These are phyloP conservation scores for Serrognathus titanus DNA, from an alignment of 2,888 invertebrate species.

Conservation along the genomic window DNA sequence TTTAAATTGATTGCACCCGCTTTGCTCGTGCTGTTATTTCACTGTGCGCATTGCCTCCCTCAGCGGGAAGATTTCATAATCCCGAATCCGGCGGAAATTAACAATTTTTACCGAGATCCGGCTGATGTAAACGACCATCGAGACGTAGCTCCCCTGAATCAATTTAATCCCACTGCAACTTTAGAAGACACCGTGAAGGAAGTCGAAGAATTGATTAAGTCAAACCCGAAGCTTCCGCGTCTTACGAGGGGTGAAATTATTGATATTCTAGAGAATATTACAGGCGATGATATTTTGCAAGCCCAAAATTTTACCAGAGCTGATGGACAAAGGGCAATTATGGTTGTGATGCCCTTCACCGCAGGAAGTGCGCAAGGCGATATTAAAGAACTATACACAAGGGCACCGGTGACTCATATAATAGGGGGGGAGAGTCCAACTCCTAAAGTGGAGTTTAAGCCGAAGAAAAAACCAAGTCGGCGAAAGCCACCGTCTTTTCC, in stretches of 20 bases:
- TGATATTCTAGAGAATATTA: slow-evolving; percentile 64
- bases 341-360: slow-evolving; percentile 66
- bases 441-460: slow-evolving; percentile 16
- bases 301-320: slow-evolving; percentile 38
- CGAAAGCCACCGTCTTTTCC: slow-evolving; percentile 13
- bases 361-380: slow-evolving; percentile 54
- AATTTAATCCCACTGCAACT: slow-evolving; percentile 25
- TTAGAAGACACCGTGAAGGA: slow-evolving; percentile 63
- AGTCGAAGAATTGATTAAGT: slow-evolving; percentile 62
- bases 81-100: slow-evolving; percentile 14
- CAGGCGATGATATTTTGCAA: slow-evolving; percentile 49
- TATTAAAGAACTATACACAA: slow-evolving; percentile 64
- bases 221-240: slow-evolving; percentile 61
- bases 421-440: slow-evolving; percentile 45
- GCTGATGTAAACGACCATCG: neutral
- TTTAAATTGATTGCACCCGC: neutral
- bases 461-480: slow-evolving; percentile 17
- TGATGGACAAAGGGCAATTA: slow-evolving; percentile 54
- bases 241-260: slow-evolving; percentile 64
- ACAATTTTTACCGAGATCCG: slow-evolving; percentile 8
- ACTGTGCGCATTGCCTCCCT: neutral
- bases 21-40: neutral
- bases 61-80: neutral
- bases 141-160: slow-evolving; percentile 1
- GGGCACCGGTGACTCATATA: slow-evolving; percentile 61